Conservation (phyloP, 2,113 vertebrate species). For the Acanthisitta chloris region DNA sequence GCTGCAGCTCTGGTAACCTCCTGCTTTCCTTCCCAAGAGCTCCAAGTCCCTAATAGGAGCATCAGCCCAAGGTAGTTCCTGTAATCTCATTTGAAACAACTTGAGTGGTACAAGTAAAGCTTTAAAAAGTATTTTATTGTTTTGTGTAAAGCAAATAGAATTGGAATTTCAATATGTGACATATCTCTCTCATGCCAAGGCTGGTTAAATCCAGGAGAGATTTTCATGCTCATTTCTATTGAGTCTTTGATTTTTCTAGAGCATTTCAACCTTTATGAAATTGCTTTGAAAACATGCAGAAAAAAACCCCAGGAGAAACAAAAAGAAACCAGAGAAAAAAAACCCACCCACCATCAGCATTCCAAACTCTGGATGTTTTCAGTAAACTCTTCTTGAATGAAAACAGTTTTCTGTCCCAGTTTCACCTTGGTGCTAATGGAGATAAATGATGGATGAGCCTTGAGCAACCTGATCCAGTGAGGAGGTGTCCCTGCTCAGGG, state of each 20-base stretch:
- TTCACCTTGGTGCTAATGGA: neutral
- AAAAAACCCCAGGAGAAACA: neutral
- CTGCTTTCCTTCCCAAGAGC: neutral
- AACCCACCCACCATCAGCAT: neutral
- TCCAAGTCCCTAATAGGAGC: neutral
- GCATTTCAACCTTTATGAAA: neutral
- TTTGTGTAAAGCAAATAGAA: neutral
- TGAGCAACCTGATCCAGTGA: too few relatives aligned
- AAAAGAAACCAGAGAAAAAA: neutral
- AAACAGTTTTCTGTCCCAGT: neutral
- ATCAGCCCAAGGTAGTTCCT: neutral
- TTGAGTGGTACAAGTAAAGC: neutral
- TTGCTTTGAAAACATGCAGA: neutral
- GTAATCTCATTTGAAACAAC: neutral
- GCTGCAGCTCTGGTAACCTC: neutral
- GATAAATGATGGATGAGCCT: too few relatives aligned
- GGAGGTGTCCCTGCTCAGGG: too few relatives aligned
- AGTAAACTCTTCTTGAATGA: conserved; percentile 31
- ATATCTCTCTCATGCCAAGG: neutral
- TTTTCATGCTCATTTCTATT: neutral
- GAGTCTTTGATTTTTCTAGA: neutral
- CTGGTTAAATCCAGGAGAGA: neutral
- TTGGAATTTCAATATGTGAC: neutral
- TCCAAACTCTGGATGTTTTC: conserved; percentile 14
- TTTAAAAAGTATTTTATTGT: neutral